Base-by-base conservation (phyloP, 2,888 invertebrate genomes). In the Leptogaster cylindrica region DNA sequence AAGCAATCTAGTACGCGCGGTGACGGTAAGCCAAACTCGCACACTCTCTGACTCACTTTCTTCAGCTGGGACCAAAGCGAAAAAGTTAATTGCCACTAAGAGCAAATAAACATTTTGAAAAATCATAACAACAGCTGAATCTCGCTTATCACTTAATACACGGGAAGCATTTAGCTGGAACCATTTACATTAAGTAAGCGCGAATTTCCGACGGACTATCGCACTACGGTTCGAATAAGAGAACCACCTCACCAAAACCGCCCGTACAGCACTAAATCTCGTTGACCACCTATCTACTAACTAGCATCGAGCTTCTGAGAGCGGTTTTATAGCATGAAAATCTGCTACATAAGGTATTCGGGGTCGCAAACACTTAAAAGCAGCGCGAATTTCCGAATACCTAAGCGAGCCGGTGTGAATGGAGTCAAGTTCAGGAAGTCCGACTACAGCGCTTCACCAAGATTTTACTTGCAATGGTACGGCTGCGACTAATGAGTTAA, bases 21-120 rank as follows among this genome's bases (percentile, higher is more conserved):
- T 79, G 10, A 81, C 75, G 12, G 81, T 78, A 3, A 81, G 41
- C 77, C 78, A 80, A 2, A 80, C 64, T 36, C 74, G 74, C 8
- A 75, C 4, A 16, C 23, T 55, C 23, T 68, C 50, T 61, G 71
- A 66, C 5, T 65, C 64, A 8, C 68, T 69, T 2, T 71, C 67
- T 14, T 66, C 66, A n/a, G 67, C 44, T n/a, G n/a, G n/a, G n/a
- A n/a, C n/a, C n/a, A n/a, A n/a, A n/a, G n/a, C n/a, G n/a, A n/a
- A n/a, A n/a, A 18, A 18, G 12, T 65, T 66, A 6, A 48, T 44
- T 5, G 67, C 27, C 28, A 64, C 63, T 36, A 52, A 33, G 7
- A 36, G 20, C 12, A 16, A 3, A 7, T 10, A 39, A 12, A 39
- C 14, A 55, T n/a, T 20, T 36, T 14, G 20, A 14, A 7, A 36